phyloP scores from a whole-genome alignment of 2,888 invertebrate species.

The Drosophila atripex region DNA sequence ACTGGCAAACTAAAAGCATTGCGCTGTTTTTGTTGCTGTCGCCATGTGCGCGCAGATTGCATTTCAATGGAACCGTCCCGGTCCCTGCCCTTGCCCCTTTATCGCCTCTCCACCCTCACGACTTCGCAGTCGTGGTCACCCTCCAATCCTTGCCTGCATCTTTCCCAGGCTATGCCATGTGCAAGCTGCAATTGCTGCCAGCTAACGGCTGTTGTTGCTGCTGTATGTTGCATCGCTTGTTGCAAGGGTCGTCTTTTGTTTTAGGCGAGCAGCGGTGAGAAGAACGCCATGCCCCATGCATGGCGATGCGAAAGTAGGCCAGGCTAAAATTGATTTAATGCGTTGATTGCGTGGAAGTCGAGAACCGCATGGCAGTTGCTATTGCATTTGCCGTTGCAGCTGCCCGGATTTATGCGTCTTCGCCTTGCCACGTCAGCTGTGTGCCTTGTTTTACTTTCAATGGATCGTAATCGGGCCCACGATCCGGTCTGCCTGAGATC shows the following conservation, averaged over 20 bases:
- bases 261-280: slow-evolving; percentile 18
- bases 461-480: slow-evolving; percentile 48
- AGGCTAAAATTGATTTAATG: slow-evolving; percentile 82
- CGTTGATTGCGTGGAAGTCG: slow-evolving; percentile 63
- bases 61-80: slow-evolving; percentile 42
- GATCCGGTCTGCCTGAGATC: slow-evolving; percentile 32
- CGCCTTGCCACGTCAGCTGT: slow-evolving; percentile 50
- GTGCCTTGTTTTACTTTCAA: slow-evolving; percentile 37
- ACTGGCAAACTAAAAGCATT: slow-evolving; percentile 36
- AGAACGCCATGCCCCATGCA: slow-evolving; percentile 31
- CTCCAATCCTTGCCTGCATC: slow-evolving; percentile 32
- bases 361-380: slow-evolving; percentile 16
- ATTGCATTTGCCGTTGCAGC: slow-evolving; percentile 31
- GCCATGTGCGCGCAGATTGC: slow-evolving; percentile 62
- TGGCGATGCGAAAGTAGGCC: slow-evolving; percentile 73
- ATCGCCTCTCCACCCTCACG: slow-evolving; percentile 3
- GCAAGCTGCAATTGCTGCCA: slow-evolving; percentile 55
- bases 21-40: slow-evolving; percentile 27
- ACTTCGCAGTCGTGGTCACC: slow-evolving; percentile 2
- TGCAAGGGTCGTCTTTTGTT: slow-evolving; percentile 60
- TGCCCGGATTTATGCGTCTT: slow-evolving; percentile 58
- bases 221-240: slow-evolving; percentile 25
- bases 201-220: slow-evolving; percentile 42
- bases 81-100: slow-evolving; percentile 6
- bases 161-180: slow-evolving; percentile 50